These are phyloP conservation scores for Hermodice carunculata DNA, from an alignment of 2,888 invertebrate species.

Conservation along the genomic window DNA sequence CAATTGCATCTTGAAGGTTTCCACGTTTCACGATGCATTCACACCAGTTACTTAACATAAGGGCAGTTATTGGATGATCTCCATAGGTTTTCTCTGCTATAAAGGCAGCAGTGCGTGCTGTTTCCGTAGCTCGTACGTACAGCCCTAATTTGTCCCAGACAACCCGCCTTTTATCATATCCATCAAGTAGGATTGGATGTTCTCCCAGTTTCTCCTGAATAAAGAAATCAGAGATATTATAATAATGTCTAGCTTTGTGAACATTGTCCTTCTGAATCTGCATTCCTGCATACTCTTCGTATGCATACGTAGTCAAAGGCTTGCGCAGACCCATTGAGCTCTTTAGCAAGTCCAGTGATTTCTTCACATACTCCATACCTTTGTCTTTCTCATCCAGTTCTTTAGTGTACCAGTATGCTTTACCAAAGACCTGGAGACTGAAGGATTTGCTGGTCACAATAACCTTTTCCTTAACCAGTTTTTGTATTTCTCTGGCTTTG, in stretches of 20 bases:
- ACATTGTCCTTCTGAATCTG: slow-evolving; percentile 25
- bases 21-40: slow-evolving; percentile 37
- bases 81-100: slow-evolving; percentile 23
- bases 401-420: too few species aligned
- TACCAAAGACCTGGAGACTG: too few species aligned
- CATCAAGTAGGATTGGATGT: slow-evolving; percentile 30
- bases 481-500: too few species aligned
- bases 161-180: slow-evolving; percentile 30
- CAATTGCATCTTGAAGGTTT: slow-evolving; percentile 27
- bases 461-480: too few species aligned
- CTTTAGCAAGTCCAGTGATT: slow-evolving; percentile 34
- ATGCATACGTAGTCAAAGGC: slow-evolving; percentile 30
- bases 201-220: slow-evolving; percentile 26
- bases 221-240: slow-evolving; percentile 37
- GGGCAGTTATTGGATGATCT: slow-evolving; percentile 39
- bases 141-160: slow-evolving; percentile 38
- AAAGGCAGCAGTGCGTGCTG: slow-evolving; percentile 34
- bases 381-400: too few species aligned
- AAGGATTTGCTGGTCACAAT: too few species aligned
- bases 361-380: too few species aligned
- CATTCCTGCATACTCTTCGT: slow-evolving; percentile 37
- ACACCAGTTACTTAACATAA: slow-evolving; percentile 18
- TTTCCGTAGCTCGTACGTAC: slow-evolving; percentile 28
- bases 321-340: slow-evolving; percentile 10
- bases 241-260: slow-evolving; percentile 38